Base-by-base conservation (phyloP, 2,113 vertebrate genomes). In the Martes martes region DNA sequence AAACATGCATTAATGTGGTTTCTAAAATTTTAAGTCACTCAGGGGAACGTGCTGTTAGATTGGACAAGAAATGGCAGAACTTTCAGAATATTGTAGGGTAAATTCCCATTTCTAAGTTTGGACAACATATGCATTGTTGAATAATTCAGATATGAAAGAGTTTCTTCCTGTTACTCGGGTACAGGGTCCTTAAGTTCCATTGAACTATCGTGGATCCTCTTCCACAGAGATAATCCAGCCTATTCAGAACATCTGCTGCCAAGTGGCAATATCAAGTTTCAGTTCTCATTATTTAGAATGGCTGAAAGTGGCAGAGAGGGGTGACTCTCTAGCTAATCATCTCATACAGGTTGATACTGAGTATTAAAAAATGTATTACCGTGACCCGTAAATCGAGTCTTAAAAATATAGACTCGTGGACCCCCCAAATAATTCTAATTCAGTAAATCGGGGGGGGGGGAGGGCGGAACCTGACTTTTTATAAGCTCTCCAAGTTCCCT, bases 11-110 rank as follows among this genome's bases (percentile, higher is more conserved):
- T 87, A 55, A 61, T 59, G 15, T 90, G 33, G 24, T 50, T 92
- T 82, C 78, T 84, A 83, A 85, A 86, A 85, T 95, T 36, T 91
- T 15, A 89, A 82, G 28, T 80, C 39, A 95, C 84, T 83, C 52
- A 45, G 33, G 88, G 36, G 42, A 69, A 91, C 7, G 47, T 78
- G 55, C 36, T 96, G 10, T 92, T 71, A 55, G 19, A 90, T 4
- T 52, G 67, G 42, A 11, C n/a, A 93, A 89, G 45, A 80, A 91
- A 82, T 59, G 69, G 39, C n/a, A 80, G 59, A 59, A 31, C 26
- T n/a, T 94, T 87, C 67, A 87, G 55, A 86, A 33, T 42, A 83
- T 0, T 82, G 8, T 15, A 59, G 2, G 33, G 36, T 74, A 52
- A 91, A 89, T 80, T 73, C 19, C 31, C 15, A 87, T 69, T 76